These are phyloP conservation scores for Plectus sambesii DNA, from an alignment of 1,140 invertebrate genomes.

Conservation along the genomic window DNA sequence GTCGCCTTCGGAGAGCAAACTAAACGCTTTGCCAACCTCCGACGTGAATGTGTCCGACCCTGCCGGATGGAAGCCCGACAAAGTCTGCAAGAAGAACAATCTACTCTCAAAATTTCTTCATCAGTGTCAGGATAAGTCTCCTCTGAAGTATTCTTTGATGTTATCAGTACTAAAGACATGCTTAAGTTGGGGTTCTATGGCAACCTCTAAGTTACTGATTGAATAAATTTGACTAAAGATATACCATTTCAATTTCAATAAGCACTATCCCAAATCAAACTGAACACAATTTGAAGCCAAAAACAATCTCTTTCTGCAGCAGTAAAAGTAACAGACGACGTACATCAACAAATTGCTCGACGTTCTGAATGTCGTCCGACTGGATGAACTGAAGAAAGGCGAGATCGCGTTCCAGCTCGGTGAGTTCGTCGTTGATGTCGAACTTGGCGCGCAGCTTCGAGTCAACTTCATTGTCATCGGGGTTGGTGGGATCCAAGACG, in stretches of 20 bases:
- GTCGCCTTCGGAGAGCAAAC: neutral
- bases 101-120: no score
- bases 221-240: no score
- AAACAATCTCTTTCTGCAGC: no score
- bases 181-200: no score
- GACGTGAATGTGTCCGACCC: neutral
- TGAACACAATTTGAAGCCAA: no score
- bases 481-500: conserved; percentile 17
- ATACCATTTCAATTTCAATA: no score
- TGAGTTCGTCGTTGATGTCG: conserved; percentile 40
- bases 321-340: no score
- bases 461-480: conserved; percentile 4
- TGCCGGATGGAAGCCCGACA: neutral
- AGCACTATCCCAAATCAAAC: no score
- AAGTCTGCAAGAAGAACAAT: neutral
- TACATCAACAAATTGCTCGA: conserved; percentile 37
- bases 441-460: conserved; percentile 24
- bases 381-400: conserved; percentile 42
- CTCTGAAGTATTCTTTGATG: no score
- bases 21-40: neutral
- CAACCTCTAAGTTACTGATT: no score
- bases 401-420: conserved; percentile 43
- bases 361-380: conserved; percentile 41
- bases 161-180: no score
- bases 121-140: no score